Conservation (phyloP, 2,113 vertebrate species). For the Cairina moschata region DNA sequence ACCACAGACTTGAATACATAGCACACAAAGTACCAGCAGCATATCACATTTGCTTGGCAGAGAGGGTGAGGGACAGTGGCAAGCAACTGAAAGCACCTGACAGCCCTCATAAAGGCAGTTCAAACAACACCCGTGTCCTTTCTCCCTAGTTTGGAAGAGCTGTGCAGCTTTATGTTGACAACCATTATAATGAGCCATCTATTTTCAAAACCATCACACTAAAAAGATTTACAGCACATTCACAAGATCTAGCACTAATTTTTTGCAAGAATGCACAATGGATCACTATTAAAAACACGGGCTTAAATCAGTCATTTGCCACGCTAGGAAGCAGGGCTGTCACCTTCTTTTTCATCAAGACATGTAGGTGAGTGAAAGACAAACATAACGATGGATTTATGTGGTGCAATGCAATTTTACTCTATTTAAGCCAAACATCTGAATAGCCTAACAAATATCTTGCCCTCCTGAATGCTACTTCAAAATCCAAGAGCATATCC, state of each 20-base stretch:
- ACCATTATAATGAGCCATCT: background rate
- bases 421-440: background rate
- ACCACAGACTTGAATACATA: background rate
- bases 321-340: background rate
- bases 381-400: background rate
- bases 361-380: background rate
- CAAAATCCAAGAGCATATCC: background rate
- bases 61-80: background rate
- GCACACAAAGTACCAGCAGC: background rate
- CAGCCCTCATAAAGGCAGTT: background rate
- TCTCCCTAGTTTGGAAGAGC: background rate
- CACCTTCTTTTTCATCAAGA: conserved; percentile 9
- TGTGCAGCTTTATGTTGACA: background rate
- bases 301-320: background rate
- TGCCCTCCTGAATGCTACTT: background rate
- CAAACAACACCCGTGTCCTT: background rate
- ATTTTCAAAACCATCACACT: background rate
- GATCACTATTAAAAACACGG: conserved; percentile 1
- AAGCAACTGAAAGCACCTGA: background rate
- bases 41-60: background rate
- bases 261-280: conserved; percentile 16
- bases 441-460: conserved; percentile 5
- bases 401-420: background rate
- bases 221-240: conserved; percentile 23
- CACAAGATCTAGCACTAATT: conserved; percentile 21